Base-by-base conservation (phyloP, 2,113 vertebrate species). In the Thamnaconus septentrionalis region DNA sequence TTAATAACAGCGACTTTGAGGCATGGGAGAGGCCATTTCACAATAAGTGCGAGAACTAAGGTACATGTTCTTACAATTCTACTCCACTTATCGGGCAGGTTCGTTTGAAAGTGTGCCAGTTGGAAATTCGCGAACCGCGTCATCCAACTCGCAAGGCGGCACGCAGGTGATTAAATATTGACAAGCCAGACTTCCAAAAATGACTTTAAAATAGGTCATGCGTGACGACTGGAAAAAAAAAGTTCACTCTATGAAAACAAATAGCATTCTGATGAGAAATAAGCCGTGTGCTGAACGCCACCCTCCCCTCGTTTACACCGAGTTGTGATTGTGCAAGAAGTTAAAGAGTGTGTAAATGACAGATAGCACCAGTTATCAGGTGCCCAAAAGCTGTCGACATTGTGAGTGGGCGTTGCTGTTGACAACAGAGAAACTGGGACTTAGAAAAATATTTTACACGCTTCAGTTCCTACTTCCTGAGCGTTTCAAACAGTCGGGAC, bases 131-230 rank as follows among this genome's bases (percentile, higher is more conserved):
- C 69, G 61, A 73, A 64, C 41, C 3, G 31, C 64, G 47, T 6
- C 52, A 54, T 62, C 58, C 18, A 51, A 67, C 58, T 68, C 60
- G 18, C 12, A 66, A 31, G 49, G 41, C 54, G 18, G 79, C 76
- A 82, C 53, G 18, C 54, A 75, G 61, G 44, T 60, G 83, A 86
- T 89, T 87, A 88, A 88, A 87, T 79, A 89, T 89, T 88, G 64
- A 90, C 81, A 10, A 57, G 18, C 0, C 0, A 66, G 48, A 45
- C 60, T 66, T 63, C 53, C 65, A 76, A 76, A 85, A 31, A 71
- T 64, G 53, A 6, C 8, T 40, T 61, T 56, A 43, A 10, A 69
- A 63, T 42, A 51, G 18, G 8, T 4, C 7, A 5, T 47, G 49
- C 44, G 50, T 47, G 58, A 66, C 72, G 18, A 31, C 18, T 31